Conservation (phyloP, 2,797 vertebrate species). For the Heliangelus exortis region DNA sequence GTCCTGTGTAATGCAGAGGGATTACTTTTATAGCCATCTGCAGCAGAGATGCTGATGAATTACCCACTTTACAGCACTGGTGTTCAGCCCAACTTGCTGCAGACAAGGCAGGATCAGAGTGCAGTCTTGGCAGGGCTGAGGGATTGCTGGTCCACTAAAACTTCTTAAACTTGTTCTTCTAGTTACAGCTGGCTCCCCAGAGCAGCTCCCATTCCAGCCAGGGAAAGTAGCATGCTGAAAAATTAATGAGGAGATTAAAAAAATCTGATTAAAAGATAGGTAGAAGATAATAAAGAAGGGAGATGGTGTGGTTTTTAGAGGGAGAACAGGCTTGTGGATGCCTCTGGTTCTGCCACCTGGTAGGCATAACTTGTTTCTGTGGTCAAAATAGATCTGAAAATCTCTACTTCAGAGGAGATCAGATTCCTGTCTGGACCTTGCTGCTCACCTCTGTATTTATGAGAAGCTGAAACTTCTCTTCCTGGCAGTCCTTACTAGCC, state of each 20-base stretch:
- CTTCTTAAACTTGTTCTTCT: not conserved
- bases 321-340: not conserved
- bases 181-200: not conserved
- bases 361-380: not conserved
- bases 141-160: not conserved
- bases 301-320: not conserved
- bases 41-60: not conserved
- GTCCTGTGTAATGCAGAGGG: not conserved
- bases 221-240: not conserved
- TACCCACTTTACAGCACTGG: not conserved
- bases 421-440: not conserved
- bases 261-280: not conserved
- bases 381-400: not conserved
- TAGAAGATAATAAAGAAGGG: not conserved
- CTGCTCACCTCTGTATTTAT: not conserved
- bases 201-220: not conserved
- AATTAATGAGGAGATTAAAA: not conserved
- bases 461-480: not conserved
- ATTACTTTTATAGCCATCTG: not conserved
- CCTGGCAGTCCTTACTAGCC: not conserved
- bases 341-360: not conserved
- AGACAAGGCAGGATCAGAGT: not conserved
- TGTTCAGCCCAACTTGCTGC: not conserved
- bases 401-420: not conserved
- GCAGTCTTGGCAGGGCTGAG: not conserved